Evolutionary conservation across 1,140 invertebrate genomes (phyloP), one percentile per base, ranked within the genome.

Genomic region (Drosophila willistoni): DNA sequence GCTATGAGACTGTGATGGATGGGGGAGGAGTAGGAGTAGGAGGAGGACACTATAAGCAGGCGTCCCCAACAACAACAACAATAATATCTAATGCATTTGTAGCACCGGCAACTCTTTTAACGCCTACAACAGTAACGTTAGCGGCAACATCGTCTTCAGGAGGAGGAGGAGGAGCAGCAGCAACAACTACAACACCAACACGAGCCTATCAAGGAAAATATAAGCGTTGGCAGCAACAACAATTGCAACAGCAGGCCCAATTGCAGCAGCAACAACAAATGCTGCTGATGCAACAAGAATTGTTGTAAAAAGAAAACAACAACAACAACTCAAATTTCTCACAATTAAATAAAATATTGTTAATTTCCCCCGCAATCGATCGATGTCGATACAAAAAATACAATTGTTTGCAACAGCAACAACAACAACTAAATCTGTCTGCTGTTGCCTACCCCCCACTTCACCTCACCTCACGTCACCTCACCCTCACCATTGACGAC

Each of bases 141-240:
- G 47, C 47, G 29, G 25, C 19, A 41, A 29, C 13, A 64, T 39
- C 39, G 51, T 44, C 63, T 42, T 17, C 59, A 57, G 17, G 42
- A 61, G 7, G 56, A 55, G 36, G 62, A 61, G 34, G 7, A 36
- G 34, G 57, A 39, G 41, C 64, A 54, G 34, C 73, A 34, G 55
- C 33, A 55, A 10, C 63, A n/a, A 29, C 44, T 13, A 12, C 51
- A 55, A 19, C 42, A n/a, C 33, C 79, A 70, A 64, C 75, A 42
- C 73, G 70, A 69, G 76, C 82, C 64, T 86, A 86, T 68, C 75
- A 87, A 66, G 82, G 82, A 42, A 86, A 87, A 77, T 86, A 86
- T 57, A 86, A 86, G 73, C 83, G 83, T 55, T 86, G 83, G 85
- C 84, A 89, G 65, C 84, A 89, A 64, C 85, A 90, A 51, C 82